Evolutionary conservation across 2,113 vertebrate species (phyloP).

Genomic region (Rattus norvegicus): GRCr8 NC_086021.1:161468501-161469000

Average conservation of each 20-base stretch:
- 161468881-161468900: neutral
- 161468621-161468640: neutral
- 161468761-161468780: neutral
- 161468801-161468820: neutral
- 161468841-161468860: neutral
- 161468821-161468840: neutral
- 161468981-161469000: neutral
- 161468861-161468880: neutral
- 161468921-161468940: neutral
- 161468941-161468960: neutral
- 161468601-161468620: neutral
- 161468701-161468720: too few relatives aligned
- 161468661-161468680: neutral
- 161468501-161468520: neutral
- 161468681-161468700: neutral
- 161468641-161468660: neutral
- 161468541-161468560: neutral
- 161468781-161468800: neutral
- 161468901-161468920: neutral
- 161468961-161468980: too few relatives aligned
- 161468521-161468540: neutral
- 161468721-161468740: neutral
- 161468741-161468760: neutral
- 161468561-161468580: neutral
- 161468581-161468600: neutral